These are phyloP conservation scores for Danio tinwini DNA, from an alignment of 2,797 vertebrate genomes.

Conservation along the genomic window DNA sequence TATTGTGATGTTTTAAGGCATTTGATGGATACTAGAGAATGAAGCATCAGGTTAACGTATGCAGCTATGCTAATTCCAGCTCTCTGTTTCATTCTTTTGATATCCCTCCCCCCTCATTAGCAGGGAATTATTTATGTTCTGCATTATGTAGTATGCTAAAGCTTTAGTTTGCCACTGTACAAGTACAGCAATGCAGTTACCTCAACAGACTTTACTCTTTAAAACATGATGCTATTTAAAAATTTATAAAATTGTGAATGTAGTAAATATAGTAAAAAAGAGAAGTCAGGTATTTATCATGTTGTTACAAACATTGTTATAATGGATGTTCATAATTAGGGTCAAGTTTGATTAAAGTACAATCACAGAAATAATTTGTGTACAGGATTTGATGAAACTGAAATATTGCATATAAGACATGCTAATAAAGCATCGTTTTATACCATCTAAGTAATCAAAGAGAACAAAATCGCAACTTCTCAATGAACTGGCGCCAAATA, in stretches of 20 bases:
- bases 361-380: no score
- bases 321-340: no score
- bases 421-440: no score
- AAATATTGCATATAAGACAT: no score
- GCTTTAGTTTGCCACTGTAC: neutral
- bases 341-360: no score
- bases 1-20: neutral
- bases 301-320: no score
- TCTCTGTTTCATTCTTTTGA: neutral
- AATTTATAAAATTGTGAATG: neutral
- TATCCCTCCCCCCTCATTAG: conserved; percentile 12
- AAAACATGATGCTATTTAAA: neutral
- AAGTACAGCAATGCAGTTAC: neutral
- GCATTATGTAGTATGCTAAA: neutral
- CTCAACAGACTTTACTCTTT: neutral
- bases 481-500: no score
- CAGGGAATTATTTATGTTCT: conserved; percentile 9
- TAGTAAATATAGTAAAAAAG: no score
- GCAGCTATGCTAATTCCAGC: conserved; percentile 7
- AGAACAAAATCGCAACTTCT: no score
- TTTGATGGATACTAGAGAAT: neutral
- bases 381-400: no score
- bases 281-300: no score
- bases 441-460: no score
- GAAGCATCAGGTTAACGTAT: conserved; percentile 4